Percentiles rank a stretch among this genome's conserved stretches.
phyloP scores from a whole-genome alignment of 2,888 invertebrate genomes.

The Pyrocoelia pectoralis region DNA sequence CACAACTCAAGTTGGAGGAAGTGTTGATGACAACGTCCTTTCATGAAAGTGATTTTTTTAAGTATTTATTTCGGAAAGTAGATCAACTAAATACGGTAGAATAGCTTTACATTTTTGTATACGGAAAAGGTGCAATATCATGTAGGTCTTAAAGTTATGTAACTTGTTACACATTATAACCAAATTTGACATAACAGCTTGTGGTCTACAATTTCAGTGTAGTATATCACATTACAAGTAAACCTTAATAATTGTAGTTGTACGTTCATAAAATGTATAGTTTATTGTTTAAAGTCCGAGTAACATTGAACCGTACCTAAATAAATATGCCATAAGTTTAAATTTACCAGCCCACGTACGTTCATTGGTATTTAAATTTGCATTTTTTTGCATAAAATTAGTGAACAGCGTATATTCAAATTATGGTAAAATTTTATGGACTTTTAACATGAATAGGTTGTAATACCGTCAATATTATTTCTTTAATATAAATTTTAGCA shows the following conservation, averaged over 20 bases:
- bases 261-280: conserved; percentile 7
- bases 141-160: background rate
- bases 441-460: background rate
- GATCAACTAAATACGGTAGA: no score
- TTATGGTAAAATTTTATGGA: conserved; percentile 1
- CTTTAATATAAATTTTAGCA: background rate
- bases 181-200: conserved; percentile 5
- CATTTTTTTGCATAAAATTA: conserved; percentile 11
- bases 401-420: background rate
- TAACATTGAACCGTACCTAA: conserved; percentile 3
- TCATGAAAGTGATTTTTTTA: no score
- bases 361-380: conserved; percentile 6
- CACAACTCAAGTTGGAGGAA: no score
- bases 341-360: conserved; percentile 3
- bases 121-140: background rate
- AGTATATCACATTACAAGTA: conserved; percentile 11
- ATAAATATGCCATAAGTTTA: conserved; percentile 5
- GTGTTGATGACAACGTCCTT: no score
- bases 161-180: background rate
- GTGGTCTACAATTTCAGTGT: background rate
- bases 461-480: background rate
- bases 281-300: background rate
- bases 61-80: no score
- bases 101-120: no score
- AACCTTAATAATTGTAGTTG: conserved; percentile 5